Conservation (phyloP, 2,797 vertebrate species). For the Cichlasoma orientale region DNA sequence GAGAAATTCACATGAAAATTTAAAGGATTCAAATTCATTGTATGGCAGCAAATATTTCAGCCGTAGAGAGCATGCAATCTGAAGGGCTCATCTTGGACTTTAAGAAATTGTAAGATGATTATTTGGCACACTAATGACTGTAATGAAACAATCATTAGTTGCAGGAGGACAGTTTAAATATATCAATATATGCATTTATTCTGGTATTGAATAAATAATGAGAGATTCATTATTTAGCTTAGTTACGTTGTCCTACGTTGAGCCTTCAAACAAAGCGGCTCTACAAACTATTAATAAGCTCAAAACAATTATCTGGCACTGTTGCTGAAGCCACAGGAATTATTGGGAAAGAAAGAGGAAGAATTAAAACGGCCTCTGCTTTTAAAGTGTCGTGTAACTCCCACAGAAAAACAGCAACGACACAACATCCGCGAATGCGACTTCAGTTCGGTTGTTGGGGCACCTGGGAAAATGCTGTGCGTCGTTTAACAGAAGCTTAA, state of each 20-base stretch:
- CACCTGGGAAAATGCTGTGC: constrained; percentile 76
- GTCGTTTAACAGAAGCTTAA: constrained; percentile 83
- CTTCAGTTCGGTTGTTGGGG: constrained; percentile 55
- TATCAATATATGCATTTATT: constrained; percentile 5
- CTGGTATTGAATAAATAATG: neutral
- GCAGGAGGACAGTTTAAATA: neutral
- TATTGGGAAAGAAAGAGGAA: constrained; percentile 14
- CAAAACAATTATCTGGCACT: constrained; percentile 3
- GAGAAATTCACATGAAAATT: neutral
- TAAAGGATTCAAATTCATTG: neutral
- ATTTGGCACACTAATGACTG: neutral
- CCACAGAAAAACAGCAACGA: constrained; percentile 36
- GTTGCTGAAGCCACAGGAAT: neutral
- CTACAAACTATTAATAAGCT: constrained; percentile 5
- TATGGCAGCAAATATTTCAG: neutral
- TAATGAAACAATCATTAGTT: neutral
- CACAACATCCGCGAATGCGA: constrained; percentile 51
- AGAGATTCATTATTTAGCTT: neutral
- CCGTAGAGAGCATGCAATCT: neutral
- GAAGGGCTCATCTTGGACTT: neutral
- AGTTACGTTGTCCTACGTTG: neutral
- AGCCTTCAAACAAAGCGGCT: neutral
- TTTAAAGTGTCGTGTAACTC: constrained; percentile 35
- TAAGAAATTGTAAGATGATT: neutral
- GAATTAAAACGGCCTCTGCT: constrained; percentile 18